Base-by-base conservation (phyloP, 2,888 invertebrate species). In the Ichneumoninae sp. region DNA sequence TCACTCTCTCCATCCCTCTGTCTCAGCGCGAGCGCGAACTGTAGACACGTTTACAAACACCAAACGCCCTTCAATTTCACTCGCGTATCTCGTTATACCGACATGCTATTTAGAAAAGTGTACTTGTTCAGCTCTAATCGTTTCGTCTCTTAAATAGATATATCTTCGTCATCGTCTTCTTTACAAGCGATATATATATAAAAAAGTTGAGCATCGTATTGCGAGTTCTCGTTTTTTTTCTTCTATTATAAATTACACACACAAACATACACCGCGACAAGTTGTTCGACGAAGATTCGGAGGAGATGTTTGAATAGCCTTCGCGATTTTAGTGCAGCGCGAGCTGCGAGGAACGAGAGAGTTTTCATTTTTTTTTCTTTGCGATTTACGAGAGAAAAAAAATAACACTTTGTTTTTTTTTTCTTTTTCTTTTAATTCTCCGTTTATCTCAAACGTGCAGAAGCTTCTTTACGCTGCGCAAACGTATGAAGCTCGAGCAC, bases 141-240 rank as follows among this genome's bases (percentile, higher is more conserved):
- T 52, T 81, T 63, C 52, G 26, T 65, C 74, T 69, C 40, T 47
- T 78, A 69, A 40, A 50, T 70, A 63, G 33, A n/a, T 77, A 77
- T 66, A 82, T 66, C 52, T 83, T 54, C 70, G 52, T 71, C 76
- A 36, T 60, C 36, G 26, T 83, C 70, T 70, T 82, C 85, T 89
- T 90, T 90, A 91, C 91, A 92, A 92, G 91, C 92, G 88, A 90
- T 92, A 92, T 92, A 92, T 75, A 74, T 92, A 92, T 85, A 78
- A 85, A 92, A 91, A 91, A 92, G 89, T 93, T 93, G 92, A 93
- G 92, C 92, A 91, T 92, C 89, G 87, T 91, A 91, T 91, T 91
- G 91, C 90, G 85, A 82, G 70, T 90, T 83, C 54, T 80, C 36
- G 19, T 65, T 88, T 88, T 87, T 83, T 84, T 85, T 82, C 57